These are phyloP conservation scores for Vanessa tameamea DNA, from an alignment of 1,140 invertebrate genomes.

Conservation along the genomic window DNA sequence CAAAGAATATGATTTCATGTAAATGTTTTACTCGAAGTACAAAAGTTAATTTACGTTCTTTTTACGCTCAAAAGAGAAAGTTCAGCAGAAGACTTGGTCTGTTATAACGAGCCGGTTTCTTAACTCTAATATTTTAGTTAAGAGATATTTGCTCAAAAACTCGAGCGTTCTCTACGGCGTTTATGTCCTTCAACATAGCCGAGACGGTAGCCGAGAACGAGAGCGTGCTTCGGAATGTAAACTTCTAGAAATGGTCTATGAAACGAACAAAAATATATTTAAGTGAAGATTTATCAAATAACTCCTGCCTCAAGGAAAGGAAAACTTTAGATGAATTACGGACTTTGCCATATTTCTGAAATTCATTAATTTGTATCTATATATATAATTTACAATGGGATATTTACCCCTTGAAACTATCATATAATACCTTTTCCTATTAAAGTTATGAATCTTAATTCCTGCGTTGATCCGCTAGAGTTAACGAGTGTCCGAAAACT, in stretches of 20 bases:
- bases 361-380: no score
- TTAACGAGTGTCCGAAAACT: background rate
- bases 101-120: slow-evolving; percentile 17
- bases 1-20: background rate
- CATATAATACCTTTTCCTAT: no score
- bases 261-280: background rate
- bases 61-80: slow-evolving; percentile 4
- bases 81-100: slow-evolving; percentile 21
- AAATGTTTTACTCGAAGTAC: slow-evolving; percentile 2
- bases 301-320: background rate
- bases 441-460: no score
- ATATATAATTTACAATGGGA: no score
- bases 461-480: background rate
- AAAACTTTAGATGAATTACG: background rate
- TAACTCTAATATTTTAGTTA: slow-evolving; percentile 37
- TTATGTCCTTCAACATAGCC: slow-evolving; percentile 44
- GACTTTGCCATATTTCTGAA: no score
- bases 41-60: slow-evolving; percentile 9
- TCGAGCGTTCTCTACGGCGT: slow-evolving; percentile 43
- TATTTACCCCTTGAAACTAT: no score
- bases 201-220: slow-evolving; percentile 41
- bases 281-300: background rate
- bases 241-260: slow-evolving; percentile 2
- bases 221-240: slow-evolving; percentile 34
- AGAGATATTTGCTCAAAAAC: slow-evolving; percentile 42